phyloP scores from a whole-genome alignment of 1,140 invertebrate genomes.

The Apis florea region DNA sequence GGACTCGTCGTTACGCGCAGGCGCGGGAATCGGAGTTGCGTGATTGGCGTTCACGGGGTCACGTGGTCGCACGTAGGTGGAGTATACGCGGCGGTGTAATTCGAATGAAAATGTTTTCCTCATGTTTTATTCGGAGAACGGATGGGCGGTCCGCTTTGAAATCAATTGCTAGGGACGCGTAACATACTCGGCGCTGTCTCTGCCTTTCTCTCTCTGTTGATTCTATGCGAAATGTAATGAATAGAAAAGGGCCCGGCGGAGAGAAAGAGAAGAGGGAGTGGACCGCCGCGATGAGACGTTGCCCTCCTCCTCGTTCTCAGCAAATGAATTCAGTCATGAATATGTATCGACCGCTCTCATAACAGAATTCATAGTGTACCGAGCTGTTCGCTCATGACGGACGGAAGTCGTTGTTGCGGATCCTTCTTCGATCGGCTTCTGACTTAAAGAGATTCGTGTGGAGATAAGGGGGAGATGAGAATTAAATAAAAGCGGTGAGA shows the following conservation, averaged over 20 bases:
- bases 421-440: constrained; percentile 2
- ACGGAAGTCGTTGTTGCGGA: constrained; percentile 49
- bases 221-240: constrained; percentile 47
- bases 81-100: constrained; percentile 16
- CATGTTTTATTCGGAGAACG: constrained; percentile 62
- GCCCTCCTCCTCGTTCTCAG: constrained; percentile 68
- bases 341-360: constrained; percentile 73
- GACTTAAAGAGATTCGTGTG: not conserved
- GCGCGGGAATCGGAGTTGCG: not conserved
- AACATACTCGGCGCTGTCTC: constrained; percentile 12
- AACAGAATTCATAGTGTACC: constrained; percentile 71
- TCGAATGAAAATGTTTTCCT: constrained; percentile 50
- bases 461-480: not conserved
- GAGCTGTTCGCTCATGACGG: constrained; percentile 37
- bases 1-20: too few relatives aligned
- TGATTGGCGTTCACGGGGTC: not conserved
- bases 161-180: constrained; percentile 57
- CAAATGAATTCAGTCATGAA: constrained; percentile 74
- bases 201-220: not conserved
- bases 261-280: constrained; percentile 45
- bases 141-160: constrained; percentile 53
- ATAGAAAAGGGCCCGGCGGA: constrained; percentile 23
- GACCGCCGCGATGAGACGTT: constrained; percentile 69
- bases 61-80: constrained; percentile 25
- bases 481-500: not conserved